phyloP scores from a whole-genome alignment of 2,113 vertebrate genomes.

The Hystrix brachyura region DNA sequence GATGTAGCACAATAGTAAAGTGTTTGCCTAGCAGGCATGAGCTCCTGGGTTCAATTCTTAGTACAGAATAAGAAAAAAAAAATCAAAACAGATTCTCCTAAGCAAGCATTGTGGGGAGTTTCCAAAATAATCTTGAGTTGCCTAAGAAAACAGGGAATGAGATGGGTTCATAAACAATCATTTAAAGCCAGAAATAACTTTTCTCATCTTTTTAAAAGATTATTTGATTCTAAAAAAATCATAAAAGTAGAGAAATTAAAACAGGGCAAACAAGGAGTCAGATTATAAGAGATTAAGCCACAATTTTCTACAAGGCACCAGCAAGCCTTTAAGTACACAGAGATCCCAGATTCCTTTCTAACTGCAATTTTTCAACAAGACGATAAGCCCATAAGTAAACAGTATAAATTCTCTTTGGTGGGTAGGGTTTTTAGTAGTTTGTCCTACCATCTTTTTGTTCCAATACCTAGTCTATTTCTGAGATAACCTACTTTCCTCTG shows the following conservation, averaged over 20 bases:
- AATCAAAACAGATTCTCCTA: not conserved
- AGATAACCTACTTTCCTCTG: not conserved
- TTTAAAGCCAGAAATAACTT: constrained; percentile 35
- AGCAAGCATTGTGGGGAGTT: not conserved
- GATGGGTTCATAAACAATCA: not conserved
- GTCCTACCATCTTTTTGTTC: not conserved
- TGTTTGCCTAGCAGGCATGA: not conserved
- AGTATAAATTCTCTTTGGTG: not conserved
- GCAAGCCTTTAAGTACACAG: not conserved
- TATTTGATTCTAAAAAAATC: not conserved
- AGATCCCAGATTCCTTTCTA: not conserved
- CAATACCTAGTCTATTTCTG: not conserved
- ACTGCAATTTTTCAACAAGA: constrained; percentile 8
- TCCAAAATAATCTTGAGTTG: not conserved
- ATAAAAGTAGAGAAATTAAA: constrained; percentile 40
- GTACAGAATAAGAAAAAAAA: not conserved
- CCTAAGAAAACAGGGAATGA: not conserved
- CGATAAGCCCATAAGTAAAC: not conserved
- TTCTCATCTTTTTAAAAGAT: constrained; percentile 29
- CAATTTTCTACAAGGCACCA: not conserved
- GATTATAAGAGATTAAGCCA: constrained; percentile 34
- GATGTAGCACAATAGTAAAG: not conserved
- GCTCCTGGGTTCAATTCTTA: not conserved
- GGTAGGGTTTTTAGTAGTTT: not conserved
- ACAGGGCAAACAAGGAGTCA: not conserved